Conservation (phyloP, 2,797 vertebrate genomes). For the Chaetophractus vellerosus region DNA sequence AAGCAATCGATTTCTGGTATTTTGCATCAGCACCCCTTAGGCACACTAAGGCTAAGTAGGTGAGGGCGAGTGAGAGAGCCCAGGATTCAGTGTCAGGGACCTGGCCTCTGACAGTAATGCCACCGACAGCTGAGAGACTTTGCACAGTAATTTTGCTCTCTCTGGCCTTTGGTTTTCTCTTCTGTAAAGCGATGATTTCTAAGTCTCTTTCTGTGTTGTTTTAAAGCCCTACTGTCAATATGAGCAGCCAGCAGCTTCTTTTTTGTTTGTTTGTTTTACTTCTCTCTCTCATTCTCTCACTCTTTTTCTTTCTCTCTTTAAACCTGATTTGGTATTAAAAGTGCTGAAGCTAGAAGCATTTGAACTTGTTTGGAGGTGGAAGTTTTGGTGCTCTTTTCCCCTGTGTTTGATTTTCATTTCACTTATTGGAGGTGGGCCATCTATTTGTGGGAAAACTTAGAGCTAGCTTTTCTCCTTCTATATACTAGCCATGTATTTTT, state of each 20-base stretch:
- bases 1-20: no score
- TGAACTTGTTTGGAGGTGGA: neutral
- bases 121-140: neutral
- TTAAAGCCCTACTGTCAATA: neutral
- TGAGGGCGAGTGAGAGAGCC: neutral
- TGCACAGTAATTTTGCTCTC: neutral
- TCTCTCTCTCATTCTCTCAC: neutral
- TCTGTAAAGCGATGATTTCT: neutral
- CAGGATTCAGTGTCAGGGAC: neutral
- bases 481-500: neutral
- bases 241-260: neutral
- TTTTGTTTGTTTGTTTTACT: no score
- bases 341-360: neutral
- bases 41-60: rapidly evolving
- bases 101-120: neutral
- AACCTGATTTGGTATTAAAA: conserved; percentile 5
- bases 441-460: neutral
- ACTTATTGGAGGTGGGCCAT: neutral
- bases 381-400: neutral
- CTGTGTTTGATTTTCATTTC: neutral
- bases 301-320: neutral
- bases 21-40: no score
- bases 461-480: conserved; percentile 37
- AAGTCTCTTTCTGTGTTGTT: neutral
- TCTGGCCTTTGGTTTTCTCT: conserved; percentile 23